phyloP scores from a whole-genome alignment of 2,888 invertebrate genomes.

The Troides helena region DNA sequence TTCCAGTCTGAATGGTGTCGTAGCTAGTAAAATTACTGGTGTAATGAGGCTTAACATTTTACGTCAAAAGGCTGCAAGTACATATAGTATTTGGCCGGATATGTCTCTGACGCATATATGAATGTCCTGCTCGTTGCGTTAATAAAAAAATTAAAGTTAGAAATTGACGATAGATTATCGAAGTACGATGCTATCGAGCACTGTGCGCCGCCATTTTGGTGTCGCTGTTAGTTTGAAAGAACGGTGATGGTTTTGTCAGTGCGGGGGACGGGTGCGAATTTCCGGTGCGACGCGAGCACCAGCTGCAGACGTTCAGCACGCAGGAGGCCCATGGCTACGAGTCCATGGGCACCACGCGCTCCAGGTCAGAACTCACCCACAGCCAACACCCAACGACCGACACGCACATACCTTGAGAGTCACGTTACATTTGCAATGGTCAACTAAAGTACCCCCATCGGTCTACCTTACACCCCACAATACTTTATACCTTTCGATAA shows the following conservation, averaged over 20 bases:
- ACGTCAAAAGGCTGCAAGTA: too few species aligned
- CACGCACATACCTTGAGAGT: constrained; percentile 69
- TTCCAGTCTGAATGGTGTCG: too few species aligned
- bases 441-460: too few species aligned
- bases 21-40: too few species aligned
- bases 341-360: constrained; percentile 93
- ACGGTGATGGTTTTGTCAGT: constrained; percentile 80
- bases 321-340: constrained; percentile 84
- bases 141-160: too few species aligned
- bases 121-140: too few species aligned
- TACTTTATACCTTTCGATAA: too few species aligned
- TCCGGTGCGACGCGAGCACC: constrained; percentile 87
- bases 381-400: constrained; percentile 46
- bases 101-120: too few species aligned
- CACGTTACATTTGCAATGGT: not conserved
- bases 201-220: constrained; percentile 12
- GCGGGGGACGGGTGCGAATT: constrained; percentile 93
- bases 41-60: too few species aligned
- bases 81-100: too few species aligned
- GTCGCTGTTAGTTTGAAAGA: constrained; percentile 32
- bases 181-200: not conserved
- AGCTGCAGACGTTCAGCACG: constrained; percentile 70
- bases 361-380: constrained; percentile 84
- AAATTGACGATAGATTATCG: too few species aligned
- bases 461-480: too few species aligned